Evolutionary conservation across 2,888 invertebrate species (phyloP), one percentile per base, ranked within the genome.

Genomic region (Eupithecia inturbata): DNA sequence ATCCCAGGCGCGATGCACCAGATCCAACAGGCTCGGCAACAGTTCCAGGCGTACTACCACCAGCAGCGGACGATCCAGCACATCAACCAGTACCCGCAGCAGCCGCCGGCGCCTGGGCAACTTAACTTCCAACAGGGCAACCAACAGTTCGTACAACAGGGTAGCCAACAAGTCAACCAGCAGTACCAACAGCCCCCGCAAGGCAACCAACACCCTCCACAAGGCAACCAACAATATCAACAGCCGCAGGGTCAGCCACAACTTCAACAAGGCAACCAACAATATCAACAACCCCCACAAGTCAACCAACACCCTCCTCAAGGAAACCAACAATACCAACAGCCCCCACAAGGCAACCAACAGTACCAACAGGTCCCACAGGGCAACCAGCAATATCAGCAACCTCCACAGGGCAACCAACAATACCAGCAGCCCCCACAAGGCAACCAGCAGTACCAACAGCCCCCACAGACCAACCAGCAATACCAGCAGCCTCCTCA

Each of bases 1-100:
- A 70, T 93, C 3, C 92, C 94, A 3, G 93, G 93, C 9, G 88
- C 92, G 0, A 88, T 92, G 70, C 91, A 92, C 76, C 93, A 95
- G 79, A 88, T 93, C 41, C 89, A 91, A 39, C 91, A 90, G 78
- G 91, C 91, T 1, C 86, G 89, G 14, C 88, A 89, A 57, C 87
- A 89, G 76, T 88, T 84, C 78, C 86, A 87, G 26, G 73, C 73
- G 22, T 83, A 85, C 6, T 88, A 87, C 73, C 87, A 87, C 71
- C 87, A 89, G 73, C 88, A 89, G 28, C 89, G 88, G 75, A 83
- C 82, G 0, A 68, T 79, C 12, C 77, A 80, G 36, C 79, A 79
- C 22, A 71, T 78, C 7, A 82, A 81, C 49, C 84, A 82, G 67
- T 82, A 77, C 60, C 89, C 85, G 22, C 85, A 82, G 71, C 71